Conservation (phyloP, 2,888 invertebrate genomes). For the Cantharis rustica region DNA sequence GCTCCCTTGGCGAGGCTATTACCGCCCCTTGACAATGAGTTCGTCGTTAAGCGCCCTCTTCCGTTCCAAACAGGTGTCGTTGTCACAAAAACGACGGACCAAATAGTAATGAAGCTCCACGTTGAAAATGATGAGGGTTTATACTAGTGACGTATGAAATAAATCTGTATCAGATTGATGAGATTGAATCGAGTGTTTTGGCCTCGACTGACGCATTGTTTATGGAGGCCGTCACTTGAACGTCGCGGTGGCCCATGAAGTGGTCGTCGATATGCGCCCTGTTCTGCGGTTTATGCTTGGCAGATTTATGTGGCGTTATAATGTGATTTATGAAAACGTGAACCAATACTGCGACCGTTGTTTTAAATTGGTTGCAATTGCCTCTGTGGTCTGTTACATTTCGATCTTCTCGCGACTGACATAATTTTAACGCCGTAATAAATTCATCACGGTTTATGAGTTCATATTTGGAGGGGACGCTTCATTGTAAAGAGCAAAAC, state of each 20-base stretch:
- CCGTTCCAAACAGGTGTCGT: conserved; percentile 50
- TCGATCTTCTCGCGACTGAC: conserved; percentile 34
- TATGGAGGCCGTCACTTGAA: conserved; percentile 47
- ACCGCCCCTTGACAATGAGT: conserved; percentile 48
- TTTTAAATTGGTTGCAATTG: conserved; percentile 37
- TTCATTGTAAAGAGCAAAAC: conserved; percentile 33
- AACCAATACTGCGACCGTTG: conserved; percentile 40
- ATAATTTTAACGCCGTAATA: conserved; percentile 40
- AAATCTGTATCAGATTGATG: conserved; percentile 46
- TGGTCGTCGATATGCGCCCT: conserved; percentile 47
- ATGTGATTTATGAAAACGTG: conserved; percentile 50
- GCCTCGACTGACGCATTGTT: conserved; percentile 48
- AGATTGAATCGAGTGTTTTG: conserved; percentile 48
- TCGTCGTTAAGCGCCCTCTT: conserved; percentile 47
- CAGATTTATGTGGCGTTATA: conserved; percentile 54
- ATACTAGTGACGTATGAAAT: conserved; percentile 32
- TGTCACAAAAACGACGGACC: conserved; percentile 45
- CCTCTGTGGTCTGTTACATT: conserved; percentile 34
- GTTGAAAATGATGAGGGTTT: conserved; percentile 35
- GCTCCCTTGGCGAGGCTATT: conserved; percentile 50
- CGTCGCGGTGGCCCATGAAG: conserved; percentile 46
- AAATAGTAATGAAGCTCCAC: conserved; percentile 44
- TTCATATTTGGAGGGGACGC: conserved; percentile 36
- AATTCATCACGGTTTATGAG: conserved; percentile 40
- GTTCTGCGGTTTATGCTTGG: conserved; percentile 49